Evolutionary conservation across 1,140 invertebrate genomes (phyloP), one percentile per base, ranked within the genome.

Genomic region (Hermetia illucens): DNA sequence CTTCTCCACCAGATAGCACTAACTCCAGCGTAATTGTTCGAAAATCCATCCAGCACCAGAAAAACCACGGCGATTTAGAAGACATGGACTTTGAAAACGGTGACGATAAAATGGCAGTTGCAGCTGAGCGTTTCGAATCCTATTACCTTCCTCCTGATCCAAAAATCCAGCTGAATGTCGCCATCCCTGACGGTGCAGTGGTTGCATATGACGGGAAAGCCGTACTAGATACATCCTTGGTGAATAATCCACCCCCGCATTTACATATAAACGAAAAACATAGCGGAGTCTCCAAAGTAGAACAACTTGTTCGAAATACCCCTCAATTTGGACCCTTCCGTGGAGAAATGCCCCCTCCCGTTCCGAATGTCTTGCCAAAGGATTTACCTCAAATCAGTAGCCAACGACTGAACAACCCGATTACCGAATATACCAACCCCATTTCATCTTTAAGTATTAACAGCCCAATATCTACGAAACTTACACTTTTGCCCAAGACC

Each of bases 161-260:
- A 34, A 62, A 64, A 43, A 61, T 62, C 46, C 56, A 64, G 38
- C 56, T 53, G 36, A 49, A 54, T 27, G 38, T 51, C 30, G 43
- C 38, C 51, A 62, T 51, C 51, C 58, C 51, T 34, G 52, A 47
- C 35, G 69, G 61, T 24, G 71, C 72, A 0, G 67, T 79, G 16
- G 71, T 79, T 8, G 74, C 78, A 5, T 83, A 75, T 44, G 79
- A 84, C 46, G 79, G 78, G 0, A 79, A 78, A 51, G 71, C 68
- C 15, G 67, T 82, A 5, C 70, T 77, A 3, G 76, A 75, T 31
- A 63, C 67, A 8, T 71, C 66, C 9, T 50, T 81, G 8, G 71
- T 75, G 0, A 66, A 68, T 31, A 61, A 71, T 1, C 61, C 68
- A 35, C 64, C 72, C 6, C 63, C 65, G 10, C 66, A 64, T 38